Conservation (phyloP, 2,888 invertebrate genomes). For the Oxyteleia sp. region DNA sequence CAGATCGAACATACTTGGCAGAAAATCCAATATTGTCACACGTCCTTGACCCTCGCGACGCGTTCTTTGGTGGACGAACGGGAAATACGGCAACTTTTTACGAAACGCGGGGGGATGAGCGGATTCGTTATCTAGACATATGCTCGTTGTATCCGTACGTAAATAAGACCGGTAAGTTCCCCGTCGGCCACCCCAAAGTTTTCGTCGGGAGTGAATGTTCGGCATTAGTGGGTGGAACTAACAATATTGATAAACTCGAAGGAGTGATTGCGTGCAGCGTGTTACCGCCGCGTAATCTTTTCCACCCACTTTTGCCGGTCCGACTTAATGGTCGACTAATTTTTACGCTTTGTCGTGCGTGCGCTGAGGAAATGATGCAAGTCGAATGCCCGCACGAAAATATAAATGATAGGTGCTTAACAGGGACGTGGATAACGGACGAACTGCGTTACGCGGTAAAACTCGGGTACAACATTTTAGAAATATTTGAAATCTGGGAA, state of each 20-base stretch:
- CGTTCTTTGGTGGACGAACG: conserved; percentile 9
- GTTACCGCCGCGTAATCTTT: conserved; percentile 73
- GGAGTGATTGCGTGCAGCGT: conserved; percentile 76
- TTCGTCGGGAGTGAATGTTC: too few relatives aligned
- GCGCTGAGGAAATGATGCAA: conserved; percentile 77
- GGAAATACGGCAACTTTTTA: conserved; percentile 12
- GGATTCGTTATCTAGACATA: conserved; percentile 19
- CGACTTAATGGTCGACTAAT: conserved; percentile 79
- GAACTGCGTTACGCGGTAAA: conserved; percentile 82
- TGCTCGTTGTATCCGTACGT: conserved; percentile 71
- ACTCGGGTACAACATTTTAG: conserved; percentile 80
- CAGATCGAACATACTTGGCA: background rate
- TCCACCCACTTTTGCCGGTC: conserved; percentile 30
- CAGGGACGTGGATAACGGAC: conserved; percentile 82
- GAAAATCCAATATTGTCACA: background rate
- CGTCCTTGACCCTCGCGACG: background rate
- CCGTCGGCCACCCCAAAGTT: background rate
- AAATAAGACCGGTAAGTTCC: conserved; percentile 75
- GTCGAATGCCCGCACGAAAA: conserved; percentile 80
- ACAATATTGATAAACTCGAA: too few relatives aligned
- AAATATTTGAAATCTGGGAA: conserved; percentile 82
- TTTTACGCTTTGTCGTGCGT: conserved; percentile 83
- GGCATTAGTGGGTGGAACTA: too few relatives aligned
- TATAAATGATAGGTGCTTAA: conserved; percentile 73
- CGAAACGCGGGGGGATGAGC: conserved; percentile 1